Evolutionary conservation across 2,113 vertebrate genomes (phyloP).

Genomic region (Reinhardtius hippoglossoides): DNA sequence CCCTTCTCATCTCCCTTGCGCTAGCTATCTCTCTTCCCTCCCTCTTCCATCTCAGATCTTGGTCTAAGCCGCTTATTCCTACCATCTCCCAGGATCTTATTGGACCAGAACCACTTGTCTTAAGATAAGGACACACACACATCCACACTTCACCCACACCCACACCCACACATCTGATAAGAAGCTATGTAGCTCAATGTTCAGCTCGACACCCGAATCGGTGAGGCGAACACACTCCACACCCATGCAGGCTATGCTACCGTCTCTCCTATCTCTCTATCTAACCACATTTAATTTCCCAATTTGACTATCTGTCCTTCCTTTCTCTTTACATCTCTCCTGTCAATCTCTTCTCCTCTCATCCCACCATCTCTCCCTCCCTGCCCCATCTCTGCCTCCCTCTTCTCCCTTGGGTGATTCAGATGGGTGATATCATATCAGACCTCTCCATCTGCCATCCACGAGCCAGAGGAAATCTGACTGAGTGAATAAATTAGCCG

Average conservation of each 20-base stretch:
- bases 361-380: conserved; percentile 56
- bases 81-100: conserved; percentile 80
- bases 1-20: conserved; percentile 66
- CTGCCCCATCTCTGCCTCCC: conserved; percentile 36
- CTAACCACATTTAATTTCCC: conserved; percentile 73
- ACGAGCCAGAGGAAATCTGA: conserved; percentile 84
- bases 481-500: conserved; percentile 88
- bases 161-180: conserved; percentile 78
- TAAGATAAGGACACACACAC: conserved; percentile 80
- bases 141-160: conserved; percentile 54
- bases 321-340: conserved; percentile 61
- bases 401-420: conserved; percentile 77
- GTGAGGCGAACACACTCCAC: conserved; percentile 48
- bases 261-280: conserved; percentile 60
- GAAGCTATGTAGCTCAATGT: conserved; percentile 69
- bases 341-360: conserved; percentile 70
- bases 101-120: conserved; percentile 85
- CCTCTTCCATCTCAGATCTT: conserved; percentile 71
- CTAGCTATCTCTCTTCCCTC: conserved; percentile 69
- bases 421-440: conserved; percentile 84
- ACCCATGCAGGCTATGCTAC: conserved; percentile 48
- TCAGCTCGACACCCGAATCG: conserved; percentile 65
- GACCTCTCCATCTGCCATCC: conserved; percentile 82
- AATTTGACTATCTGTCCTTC: conserved; percentile 62
- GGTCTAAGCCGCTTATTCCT: conserved; percentile 80